Evolutionary conservation across 2,113 vertebrate species (phyloP).

Genomic region (Corythaixoides concolor): DNA sequence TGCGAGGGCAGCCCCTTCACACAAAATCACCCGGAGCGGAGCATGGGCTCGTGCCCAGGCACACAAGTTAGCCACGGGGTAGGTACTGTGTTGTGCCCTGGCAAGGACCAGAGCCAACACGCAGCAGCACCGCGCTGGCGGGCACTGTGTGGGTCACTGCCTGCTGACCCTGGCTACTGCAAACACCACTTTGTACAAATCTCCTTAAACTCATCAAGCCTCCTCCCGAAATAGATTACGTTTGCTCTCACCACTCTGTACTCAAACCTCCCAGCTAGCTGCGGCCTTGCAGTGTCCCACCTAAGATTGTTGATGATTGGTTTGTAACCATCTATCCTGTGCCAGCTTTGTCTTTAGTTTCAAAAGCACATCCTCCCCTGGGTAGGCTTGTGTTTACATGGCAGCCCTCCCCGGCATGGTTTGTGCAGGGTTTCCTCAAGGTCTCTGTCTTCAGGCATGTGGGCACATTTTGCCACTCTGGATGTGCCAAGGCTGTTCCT

Average conservation of each 20-base stretch:
- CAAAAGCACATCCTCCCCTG: neutral
- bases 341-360: neutral
- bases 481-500: neutral
- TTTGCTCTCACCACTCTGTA: neutral
- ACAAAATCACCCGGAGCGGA: fast-evolving
- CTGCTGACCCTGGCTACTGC: neutral
- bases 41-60: fast-evolving
- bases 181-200: neutral
- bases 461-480: neutral
- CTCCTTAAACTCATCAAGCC: neutral
- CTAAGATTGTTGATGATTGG: neutral
- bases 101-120: neutral
- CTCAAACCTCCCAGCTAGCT: neutral
- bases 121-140: fast-evolving
- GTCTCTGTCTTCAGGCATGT: neutral
- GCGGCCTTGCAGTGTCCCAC: neutral
- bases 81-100: neutral
- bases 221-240: neutral
- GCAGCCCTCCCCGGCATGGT: neutral
- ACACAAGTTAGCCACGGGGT: neutral
- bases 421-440: neutral
- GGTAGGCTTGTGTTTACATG: fast-evolving
- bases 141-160: neutral
- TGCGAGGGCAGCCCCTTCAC: neutral
- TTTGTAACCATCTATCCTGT: neutral